Base-by-base conservation (phyloP, 1,140 invertebrate species). In the Ephestia elutella region DNA sequence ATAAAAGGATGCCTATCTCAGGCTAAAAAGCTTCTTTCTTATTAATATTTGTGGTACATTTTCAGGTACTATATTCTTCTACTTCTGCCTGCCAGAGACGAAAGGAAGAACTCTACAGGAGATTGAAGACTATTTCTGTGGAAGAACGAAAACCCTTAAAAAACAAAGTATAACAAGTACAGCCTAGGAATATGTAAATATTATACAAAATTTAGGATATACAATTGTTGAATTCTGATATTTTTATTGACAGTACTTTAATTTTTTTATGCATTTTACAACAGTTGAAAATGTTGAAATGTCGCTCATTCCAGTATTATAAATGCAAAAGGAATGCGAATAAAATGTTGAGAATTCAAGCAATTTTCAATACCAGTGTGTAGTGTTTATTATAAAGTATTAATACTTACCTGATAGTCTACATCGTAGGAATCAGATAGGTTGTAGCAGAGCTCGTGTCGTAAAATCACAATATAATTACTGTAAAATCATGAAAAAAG, bases 21-120 rank as follows among this genome's bases (percentile, higher is more conserved):
- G 21, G 21, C 21, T 25, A 2, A 25, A 7, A 3, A 7, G n/a
- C n/a, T n/a, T n/a, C n/a, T n/a, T n/a, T n/a, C n/a, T n/a, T n/a
- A n/a, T n/a, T 25, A 25, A 25, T 25, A 25, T 2, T 25, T 3
- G 7, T 25, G 2, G 7, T 25, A 25, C 2, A 3, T 25, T 25
- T 78, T 15, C 74, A 86, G 85, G 81, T 7, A 74, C 75, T 8
- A 63, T 67, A 44, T 85, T 81, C 70, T 91, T 94, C 74, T 93
- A 90, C 65, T 87, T 93, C 51, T 93, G 91, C 68, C 83, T 96
- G n/a, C 95, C 95, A 5, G 95, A 97, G 78, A 97, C 95, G 0
- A 96, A 95, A 80, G 94, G 93, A 4, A 92, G 91, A 71, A 91
- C 91, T 2, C 81, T 96, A 3, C 94, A 96, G 75, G 95, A 96